Evolutionary conservation across 2,113 vertebrate species (phyloP), one percentile per base, ranked within the genome.

Genomic region (Tapirus terrestris): DNA sequence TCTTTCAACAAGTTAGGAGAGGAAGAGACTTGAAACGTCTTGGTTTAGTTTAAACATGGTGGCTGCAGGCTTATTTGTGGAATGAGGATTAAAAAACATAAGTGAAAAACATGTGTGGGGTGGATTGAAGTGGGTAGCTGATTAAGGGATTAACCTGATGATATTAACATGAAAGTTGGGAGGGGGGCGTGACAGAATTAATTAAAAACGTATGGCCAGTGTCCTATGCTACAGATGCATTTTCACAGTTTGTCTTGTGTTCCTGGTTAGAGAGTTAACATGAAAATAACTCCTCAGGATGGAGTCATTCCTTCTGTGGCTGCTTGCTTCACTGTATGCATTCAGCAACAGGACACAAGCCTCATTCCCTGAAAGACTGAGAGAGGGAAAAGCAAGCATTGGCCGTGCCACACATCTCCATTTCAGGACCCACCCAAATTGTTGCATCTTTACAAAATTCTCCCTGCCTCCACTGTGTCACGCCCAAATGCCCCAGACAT

Each of bases 91-190:
- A 18, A 31, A 63, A 95, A 86, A 29, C 36, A 60, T 73, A 94
- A 91, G 9, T 11, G 11, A 48, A 48, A 48, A 48, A 48, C 10
- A 48, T 53, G 18, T 48, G 56, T 39, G 77, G 36, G 18, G 45
- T 27, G 27, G 75, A 17, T 20, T 67, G 39, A 70, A 36, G 70
- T 58, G 45, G n/a, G 43, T 27, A 67, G 67, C 56, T 96, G 92
- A 88, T 93, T 76, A 85, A 48, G 56, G 36, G 43, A 75, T 83
- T 92, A 86, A 82, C 43, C 82, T 56, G 73, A 91, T 93, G 85
- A 91, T 33, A 67, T 63, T 93, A 73, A 70, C 39, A 85, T 56
- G 60, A 81, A 91, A 68, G 43, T n/a, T 81, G 58, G 10, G 61
- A 12, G n/a, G 17, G 13, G 20, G 31, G 53, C 20, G 21, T 0